Evolutionary conservation across 2,113 vertebrate species (phyloP), one percentile per base, ranked within the genome.

Genomic region (Oxygymnocypris stewartii): DNA sequence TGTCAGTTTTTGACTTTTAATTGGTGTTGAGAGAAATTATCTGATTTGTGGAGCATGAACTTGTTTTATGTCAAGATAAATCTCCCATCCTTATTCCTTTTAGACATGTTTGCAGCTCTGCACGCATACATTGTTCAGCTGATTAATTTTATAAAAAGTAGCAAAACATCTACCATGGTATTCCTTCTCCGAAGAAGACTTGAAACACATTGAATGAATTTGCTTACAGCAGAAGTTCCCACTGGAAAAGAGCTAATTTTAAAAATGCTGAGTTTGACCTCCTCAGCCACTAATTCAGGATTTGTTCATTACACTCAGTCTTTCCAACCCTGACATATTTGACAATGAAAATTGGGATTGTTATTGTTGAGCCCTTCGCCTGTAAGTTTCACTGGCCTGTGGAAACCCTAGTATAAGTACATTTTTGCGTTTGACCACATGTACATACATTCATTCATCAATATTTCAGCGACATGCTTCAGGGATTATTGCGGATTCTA

Each of bases 181-280:
- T 40, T 14, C 35, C 20, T n/a, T 61, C 54, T 42, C 54, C 63
- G 51, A 40, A 69, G 40, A 83, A 49, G 28, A 63, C 79, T 54
- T 86, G 69, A 82, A 80, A 47, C 71, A 74, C 40, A 31, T 12
- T 82, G 79, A 82, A 25, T 86, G 81, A 25, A 80, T 86, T 76
- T 75, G 14, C 61, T 51, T 74, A n/a, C 51, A 61, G 25, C 35
- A 63, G 40, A 20, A 35, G 85, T 54, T 82, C 85, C 80, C 35
- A 25, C 71, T 83, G 80, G 86, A 84, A 83, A 87, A 87, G 44
- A 84, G 86, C 44, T 86, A n/a, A 82, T 86, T 76, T 87, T 67
- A 87, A 83, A 83, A 77, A 63, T 76, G 57, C 71, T 82, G 78
- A 76, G 78, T 57, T 65, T 82, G 31, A 76, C 69, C 71, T 67